phyloP scores from a whole-genome alignment of 2,888 invertebrate species.

The Chrysomela aeneicollis region DNA sequence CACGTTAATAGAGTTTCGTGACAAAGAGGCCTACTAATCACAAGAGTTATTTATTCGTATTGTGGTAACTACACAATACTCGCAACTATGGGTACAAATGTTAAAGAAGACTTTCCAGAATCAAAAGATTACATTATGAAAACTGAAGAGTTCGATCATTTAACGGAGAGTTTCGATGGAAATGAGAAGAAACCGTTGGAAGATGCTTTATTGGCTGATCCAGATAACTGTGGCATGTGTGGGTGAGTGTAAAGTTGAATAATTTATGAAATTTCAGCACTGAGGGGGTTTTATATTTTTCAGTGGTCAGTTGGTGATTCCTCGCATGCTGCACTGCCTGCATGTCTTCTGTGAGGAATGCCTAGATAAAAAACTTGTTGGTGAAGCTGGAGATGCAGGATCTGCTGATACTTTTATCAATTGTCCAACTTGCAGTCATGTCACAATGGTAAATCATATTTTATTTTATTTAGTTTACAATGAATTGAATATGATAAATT shows the following conservation, averaged over 20 bases:
- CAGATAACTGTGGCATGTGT: conserved; percentile 61
- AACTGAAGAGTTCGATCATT: conserved; percentile 55
- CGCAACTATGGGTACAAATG: conserved; percentile 52
- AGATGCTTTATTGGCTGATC: conserved; percentile 59
- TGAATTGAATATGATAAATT: background rate
- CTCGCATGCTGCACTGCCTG: conserved; percentile 90
- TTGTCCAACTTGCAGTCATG: conserved; percentile 86
- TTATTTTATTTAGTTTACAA: conserved; percentile 7
- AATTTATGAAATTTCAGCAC: conserved; percentile 23
- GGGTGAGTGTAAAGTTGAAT: conserved; percentile 53
- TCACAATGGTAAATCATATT: conserved; percentile 72
- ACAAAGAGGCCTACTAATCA: conserved; percentile 52
- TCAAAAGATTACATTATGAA: conserved; percentile 50
- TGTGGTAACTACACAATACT: conserved; percentile 36
- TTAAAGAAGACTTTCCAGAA: conserved; percentile 51
- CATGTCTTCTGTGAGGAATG: conserved; percentile 96
- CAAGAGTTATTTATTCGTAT: conserved; percentile 42
- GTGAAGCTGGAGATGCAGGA: conserved; percentile 74
- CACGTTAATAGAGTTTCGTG: conserved; percentile 56
- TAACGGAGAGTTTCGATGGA: conserved; percentile 57
- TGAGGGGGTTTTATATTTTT: conserved; percentile 25
- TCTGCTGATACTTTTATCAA: conserved; percentile 71
- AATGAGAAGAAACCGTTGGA: conserved; percentile 59
- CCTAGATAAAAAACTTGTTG: conserved; percentile 80
- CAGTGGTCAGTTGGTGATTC: conserved; percentile 68